These are phyloP conservation scores for Digitonthophagus gazella DNA, from an alignment of 2,888 invertebrate genomes.

Conservation along the genomic window DNA sequence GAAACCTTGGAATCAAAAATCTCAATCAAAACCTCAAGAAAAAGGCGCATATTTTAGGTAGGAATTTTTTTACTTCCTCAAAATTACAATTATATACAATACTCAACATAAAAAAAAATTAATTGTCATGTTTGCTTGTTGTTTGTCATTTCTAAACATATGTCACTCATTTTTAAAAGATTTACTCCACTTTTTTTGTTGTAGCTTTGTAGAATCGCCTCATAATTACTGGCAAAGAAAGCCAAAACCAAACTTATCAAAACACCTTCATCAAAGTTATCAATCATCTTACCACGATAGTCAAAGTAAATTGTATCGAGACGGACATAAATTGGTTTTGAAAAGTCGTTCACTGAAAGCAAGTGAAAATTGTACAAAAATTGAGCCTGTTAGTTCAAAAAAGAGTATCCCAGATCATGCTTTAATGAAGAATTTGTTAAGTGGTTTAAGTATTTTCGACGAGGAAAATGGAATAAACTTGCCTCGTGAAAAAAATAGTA, in stretches of 20 bases:
- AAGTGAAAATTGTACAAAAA: slow-evolving; percentile 5
- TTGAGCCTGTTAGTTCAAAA: slow-evolving; percentile 12
- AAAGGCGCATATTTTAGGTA: too few species aligned
- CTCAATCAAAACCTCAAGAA: background rate
- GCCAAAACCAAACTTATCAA: background rate
- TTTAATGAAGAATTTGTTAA: slow-evolving; percentile 24
- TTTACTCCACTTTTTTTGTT: too few species aligned
- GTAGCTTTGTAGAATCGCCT: background rate
- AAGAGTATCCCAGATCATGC: slow-evolving; percentile 26
- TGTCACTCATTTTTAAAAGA: too few species aligned
- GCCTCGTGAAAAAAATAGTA: background rate
- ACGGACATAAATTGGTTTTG: slow-evolving; percentile 10
- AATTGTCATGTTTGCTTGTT: too few species aligned
- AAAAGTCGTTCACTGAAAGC: slow-evolving; percentile 22
- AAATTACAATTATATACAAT: too few species aligned
- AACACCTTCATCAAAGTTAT: too few species aligned
- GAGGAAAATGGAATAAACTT: too few species aligned
- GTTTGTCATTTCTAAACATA: too few species aligned
- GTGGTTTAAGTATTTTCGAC: slow-evolving; percentile 24
- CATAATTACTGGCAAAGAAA: background rate
- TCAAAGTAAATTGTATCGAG: background rate
- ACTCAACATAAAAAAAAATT: too few species aligned
- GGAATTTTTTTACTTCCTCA: too few species aligned
- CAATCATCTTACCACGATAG: background rate
- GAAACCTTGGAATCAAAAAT: background rate